Evolutionary conservation across 2,888 invertebrate species (phyloP), one percentile per base, ranked within the genome.

Genomic region (Terebella lapidaria): DNA sequence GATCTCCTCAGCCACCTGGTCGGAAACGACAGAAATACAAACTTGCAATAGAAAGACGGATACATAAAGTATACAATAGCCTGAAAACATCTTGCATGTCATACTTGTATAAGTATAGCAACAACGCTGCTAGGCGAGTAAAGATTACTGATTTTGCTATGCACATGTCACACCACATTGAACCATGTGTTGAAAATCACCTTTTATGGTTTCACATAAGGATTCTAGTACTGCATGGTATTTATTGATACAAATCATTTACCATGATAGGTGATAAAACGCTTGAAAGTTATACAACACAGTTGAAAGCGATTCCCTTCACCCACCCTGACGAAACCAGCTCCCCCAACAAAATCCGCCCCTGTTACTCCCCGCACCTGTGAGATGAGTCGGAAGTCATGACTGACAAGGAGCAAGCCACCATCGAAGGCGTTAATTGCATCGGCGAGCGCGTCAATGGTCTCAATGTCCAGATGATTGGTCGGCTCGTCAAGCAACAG

Each of bases 391-490:
- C 99, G 86, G 86, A 99, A 99, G 86, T 99, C 99, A 90, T 99
- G 99, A 83, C 94, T 95, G 74, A 99, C 99, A 26, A 99, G 87
- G 67, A 99, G 92, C 90, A 99, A 90, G 69, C 99, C 99, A 51
- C 99, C 99, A n/a, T 94, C 93, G 78, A 95, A 99, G 75, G 94
- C 93, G 78, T 93, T 95, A 73, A 99, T 89, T 27, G 99, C 99
- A 71, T 97, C 96, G 1, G 92, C 99, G 59, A 99, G 84, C 0
- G 97, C 93, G 82, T 99, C 99, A 68, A 99, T 99, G 0, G 96
- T 97, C 67, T 83, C 82, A 47, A 82, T 79, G 65, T 81, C 81
- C 63, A 81, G 67, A 65, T 80, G 81, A 68, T 82, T 82, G 28
- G 82, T 81, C 56, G 82, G 82, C 76, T 85, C 85, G 79, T 90